A percentile compares a stretch with the other conserved stretches of the same genome.
These are phyloP conservation scores for Myrmecobius fasciatus DNA, from an alignment of 2,113 vertebrate species.

Conservation along the genomic window DNA sequence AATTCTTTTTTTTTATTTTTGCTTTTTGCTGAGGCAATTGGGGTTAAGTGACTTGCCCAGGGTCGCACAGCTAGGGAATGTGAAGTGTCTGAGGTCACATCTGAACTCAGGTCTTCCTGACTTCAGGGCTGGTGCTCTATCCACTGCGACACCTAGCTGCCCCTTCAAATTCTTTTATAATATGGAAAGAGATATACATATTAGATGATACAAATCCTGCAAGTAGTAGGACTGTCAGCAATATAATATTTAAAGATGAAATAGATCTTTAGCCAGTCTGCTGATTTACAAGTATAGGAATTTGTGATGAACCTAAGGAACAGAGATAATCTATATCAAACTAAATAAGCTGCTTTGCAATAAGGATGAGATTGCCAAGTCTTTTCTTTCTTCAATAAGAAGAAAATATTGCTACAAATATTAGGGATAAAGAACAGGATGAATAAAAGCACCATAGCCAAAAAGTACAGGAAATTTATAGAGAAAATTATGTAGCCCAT, in stretches of 20 bases:
- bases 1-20: no score
- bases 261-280: not conserved
- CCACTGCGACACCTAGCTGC: no score
- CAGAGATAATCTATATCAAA: not conserved
- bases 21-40: no score
- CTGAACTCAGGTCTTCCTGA: no score
- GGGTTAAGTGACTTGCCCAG: no score
- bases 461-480: slow-evolving; percentile 1
- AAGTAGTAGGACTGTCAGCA: not conserved
- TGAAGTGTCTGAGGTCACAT: no score
- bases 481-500: not conserved
- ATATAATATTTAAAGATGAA: not conserved
- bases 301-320: not conserved
- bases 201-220: not conserved
- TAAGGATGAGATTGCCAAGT: not conserved
- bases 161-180: not conserved
- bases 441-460: not conserved
- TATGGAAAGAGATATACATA: not conserved
- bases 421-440: no score
- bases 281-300: not conserved
- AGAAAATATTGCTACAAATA: not conserved
- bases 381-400: not conserved
- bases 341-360: not conserved
- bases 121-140: no score
- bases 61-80: no score